Conservation (phyloP, 1,140 invertebrate species). For the Ladona fulva region DNA sequence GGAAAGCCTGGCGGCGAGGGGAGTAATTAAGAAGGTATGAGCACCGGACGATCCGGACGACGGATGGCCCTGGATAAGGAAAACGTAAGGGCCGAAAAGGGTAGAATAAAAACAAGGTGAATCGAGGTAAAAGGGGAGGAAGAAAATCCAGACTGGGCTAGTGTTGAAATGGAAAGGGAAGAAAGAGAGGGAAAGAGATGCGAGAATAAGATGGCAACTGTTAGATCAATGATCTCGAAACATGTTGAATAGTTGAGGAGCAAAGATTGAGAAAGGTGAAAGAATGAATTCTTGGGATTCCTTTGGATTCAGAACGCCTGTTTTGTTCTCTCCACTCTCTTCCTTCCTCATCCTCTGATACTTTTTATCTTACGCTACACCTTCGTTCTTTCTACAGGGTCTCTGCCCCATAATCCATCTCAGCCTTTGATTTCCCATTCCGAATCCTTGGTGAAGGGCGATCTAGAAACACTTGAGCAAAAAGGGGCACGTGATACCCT, state of each 20-base stretch:
- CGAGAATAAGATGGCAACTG: neutral
- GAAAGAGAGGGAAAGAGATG: neutral
- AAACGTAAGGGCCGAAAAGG: neutral
- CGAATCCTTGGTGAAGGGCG: too few relatives aligned
- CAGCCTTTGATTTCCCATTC: too few relatives aligned
- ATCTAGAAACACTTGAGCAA: too few relatives aligned
- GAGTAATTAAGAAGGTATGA: neutral
- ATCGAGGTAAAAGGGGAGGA: neutral
- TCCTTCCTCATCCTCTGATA: neutral
- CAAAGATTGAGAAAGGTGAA: neutral
- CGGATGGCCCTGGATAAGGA: neutral
- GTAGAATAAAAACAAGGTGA: neutral
- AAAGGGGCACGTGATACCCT: too few relatives aligned
- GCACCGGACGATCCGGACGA: neutral
- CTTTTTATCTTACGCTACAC: neutral
- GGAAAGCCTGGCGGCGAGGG: neutral
- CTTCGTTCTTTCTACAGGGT: too few relatives aligned
- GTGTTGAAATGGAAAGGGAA: neutral
- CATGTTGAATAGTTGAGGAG: neutral
- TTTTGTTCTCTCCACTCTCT: neutral
- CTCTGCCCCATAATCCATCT: too few relatives aligned
- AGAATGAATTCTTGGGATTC: neutral
- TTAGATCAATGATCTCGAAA: neutral
- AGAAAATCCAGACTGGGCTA: neutral
- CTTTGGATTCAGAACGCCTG: neutral